Percentiles rank a stretch among this genome's conserved stretches.
phyloP scores from a whole-genome alignment of 2,888 invertebrate genomes.

The Anthrax anthrax region DNA sequence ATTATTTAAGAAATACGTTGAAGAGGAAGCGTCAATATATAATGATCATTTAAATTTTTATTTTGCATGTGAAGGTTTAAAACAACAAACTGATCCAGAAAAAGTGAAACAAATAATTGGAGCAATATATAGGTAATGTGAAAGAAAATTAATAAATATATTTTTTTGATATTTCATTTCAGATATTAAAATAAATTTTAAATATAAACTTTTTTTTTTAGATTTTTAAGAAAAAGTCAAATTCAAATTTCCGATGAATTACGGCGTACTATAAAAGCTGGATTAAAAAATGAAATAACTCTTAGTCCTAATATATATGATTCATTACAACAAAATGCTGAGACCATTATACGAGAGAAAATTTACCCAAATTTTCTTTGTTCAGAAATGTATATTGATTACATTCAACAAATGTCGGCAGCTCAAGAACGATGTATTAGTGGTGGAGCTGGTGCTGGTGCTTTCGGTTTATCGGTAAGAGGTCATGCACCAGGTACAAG shows the following conservation, averaged over 20 bases:
- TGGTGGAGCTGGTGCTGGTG: conserved; percentile 13
- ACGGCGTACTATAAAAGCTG: conserved; percentile 59
- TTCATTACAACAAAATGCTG: conserved; percentile 64
- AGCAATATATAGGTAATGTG: conserved; percentile 62
- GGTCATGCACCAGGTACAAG: conserved; percentile 7
- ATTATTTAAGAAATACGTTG: conserved; percentile 69
- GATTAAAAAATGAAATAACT: conserved; percentile 52
- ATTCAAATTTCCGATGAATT: conserved; percentile 72
- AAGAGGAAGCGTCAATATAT: conserved; percentile 62
- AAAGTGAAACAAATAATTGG: conserved; percentile 61
- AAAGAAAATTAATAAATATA: too few species aligned
- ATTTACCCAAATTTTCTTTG: conserved; percentile 86
- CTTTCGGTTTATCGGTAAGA: background rate
- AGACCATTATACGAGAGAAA: conserved; percentile 68
- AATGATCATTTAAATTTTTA: conserved; percentile 79
- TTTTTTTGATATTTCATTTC: too few species aligned
- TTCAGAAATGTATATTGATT: conserved; percentile 80
- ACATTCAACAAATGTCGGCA: conserved; percentile 52
- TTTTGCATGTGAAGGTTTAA: conserved; percentile 83
- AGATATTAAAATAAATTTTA: too few species aligned
- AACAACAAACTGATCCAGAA: conserved; percentile 61
- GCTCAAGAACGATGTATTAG: conserved; percentile 32
- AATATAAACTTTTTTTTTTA: too few species aligned
- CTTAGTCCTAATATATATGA: conserved; percentile 73
- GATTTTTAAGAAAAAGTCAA: conserved; percentile 66